These are phyloP conservation scores for Rhyzopertha dominica DNA, from an alignment of 1,140 invertebrate species.

Conservation along the genomic window DNA sequence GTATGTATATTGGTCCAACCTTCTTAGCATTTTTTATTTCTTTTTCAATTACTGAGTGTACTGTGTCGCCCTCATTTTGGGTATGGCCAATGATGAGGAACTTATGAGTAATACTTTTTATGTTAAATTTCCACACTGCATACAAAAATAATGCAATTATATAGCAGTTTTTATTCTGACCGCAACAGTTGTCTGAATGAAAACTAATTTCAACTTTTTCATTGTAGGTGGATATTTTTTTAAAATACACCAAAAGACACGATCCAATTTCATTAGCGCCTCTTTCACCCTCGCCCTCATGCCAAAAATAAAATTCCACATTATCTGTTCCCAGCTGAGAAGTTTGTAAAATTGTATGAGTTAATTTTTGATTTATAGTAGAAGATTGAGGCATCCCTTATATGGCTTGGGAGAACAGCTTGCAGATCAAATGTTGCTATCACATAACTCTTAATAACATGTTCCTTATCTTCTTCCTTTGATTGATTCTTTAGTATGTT, in stretches of 20 bases:
- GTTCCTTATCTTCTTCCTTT: too few species aligned
- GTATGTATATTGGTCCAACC: slow-evolving; percentile 7
- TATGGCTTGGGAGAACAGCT: background rate
- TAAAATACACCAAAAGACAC: background rate
- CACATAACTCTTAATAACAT: too few species aligned
- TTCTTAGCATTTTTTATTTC: slow-evolving; percentile 6
- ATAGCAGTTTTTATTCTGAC: slow-evolving; percentile 11
- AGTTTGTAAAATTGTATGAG: background rate
- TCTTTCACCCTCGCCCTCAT: background rate
- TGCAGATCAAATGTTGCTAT: too few species aligned
- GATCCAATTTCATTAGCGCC: background rate
- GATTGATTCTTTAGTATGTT: too few species aligned
- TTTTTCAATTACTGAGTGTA: slow-evolving; percentile 13
- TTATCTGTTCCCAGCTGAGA: slow-evolving; percentile 4
- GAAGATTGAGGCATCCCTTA: background rate
- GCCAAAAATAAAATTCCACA: too few species aligned
- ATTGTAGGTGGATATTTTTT: too few species aligned
- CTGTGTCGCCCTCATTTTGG: slow-evolving; percentile 10
- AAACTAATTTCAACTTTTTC: slow-evolving; percentile 11
- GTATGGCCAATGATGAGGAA: slow-evolving; percentile 11
- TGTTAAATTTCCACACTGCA: slow-evolving; percentile 5
- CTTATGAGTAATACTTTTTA: slow-evolving; percentile 9
- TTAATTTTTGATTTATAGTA: slow-evolving; percentile 11
- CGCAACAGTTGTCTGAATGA: slow-evolving; percentile 11
- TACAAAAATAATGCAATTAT: slow-evolving; percentile 7